These are phyloP conservation scores for Anguilla marmorata DNA, from an alignment of 2,797 vertebrate genomes.

Conservation along the genomic window DNA sequence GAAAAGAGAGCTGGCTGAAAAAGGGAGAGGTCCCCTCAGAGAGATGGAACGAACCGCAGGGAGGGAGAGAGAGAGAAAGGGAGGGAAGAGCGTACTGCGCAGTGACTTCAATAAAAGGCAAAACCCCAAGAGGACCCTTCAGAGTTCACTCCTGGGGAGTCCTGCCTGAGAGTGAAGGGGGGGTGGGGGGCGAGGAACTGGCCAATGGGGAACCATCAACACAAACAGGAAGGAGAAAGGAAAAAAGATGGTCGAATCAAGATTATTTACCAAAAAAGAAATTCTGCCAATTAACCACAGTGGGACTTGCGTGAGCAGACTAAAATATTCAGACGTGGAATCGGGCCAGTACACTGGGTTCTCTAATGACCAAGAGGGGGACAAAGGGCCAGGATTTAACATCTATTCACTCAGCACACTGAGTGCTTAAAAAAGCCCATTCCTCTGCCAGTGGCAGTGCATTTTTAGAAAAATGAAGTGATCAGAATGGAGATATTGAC, in stretches of 20 bases:
- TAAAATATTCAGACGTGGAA: not conserved
- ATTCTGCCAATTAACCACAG: not conserved
- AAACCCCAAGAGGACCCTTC: constrained; percentile 64
- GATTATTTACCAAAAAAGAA: not conserved
- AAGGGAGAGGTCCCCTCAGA: constrained; percentile 36
- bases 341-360: not conserved
- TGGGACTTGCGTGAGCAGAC: not conserved
- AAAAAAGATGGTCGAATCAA: constrained; percentile 34
- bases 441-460: not conserved
- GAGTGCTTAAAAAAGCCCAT: not conserved
- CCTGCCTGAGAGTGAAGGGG: not conserved
- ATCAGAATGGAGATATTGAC: not conserved
- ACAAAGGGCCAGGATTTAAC: not conserved
- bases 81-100: constrained; percentile 47
- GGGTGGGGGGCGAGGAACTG: not conserved
- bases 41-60: constrained; percentile 44
- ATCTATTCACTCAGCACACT: not conserved
- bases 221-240: constrained; percentile 26
- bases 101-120: constrained; percentile 67
- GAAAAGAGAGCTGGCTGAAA: constrained; percentile 45
- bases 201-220: constrained; percentile 22
- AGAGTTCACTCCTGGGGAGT: constrained; percentile 57
- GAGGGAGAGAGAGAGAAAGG: constrained; percentile 23
- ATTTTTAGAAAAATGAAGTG: not conserved
- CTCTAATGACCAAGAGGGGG: not conserved